Evolutionary conservation across 2,888 invertebrate species (phyloP), one percentile per base, ranked within the genome.

Genomic region (Tenthredo mesomela): DNA sequence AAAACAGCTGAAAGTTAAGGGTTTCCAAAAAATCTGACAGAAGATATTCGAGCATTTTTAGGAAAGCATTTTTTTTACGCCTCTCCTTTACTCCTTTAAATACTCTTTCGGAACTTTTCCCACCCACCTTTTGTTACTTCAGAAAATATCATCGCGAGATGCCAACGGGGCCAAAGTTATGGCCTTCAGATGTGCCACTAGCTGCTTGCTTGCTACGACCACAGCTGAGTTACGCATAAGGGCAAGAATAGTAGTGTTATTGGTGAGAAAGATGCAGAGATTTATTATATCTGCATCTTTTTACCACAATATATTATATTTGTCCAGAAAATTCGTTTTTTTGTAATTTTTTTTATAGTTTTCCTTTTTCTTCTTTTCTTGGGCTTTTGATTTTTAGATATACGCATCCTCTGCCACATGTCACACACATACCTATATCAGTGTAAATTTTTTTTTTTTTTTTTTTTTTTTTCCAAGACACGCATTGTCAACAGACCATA

Each of bases 41-140:
- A 9, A 73, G 21, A 40, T 43, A 71, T 67, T 33, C 25, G 10
- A n/a, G 25, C 0, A 0, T 73, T 43, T 43, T 43, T 18, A 43
- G 73, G 40, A 43, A 43, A 21, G 21, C 40, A n/a, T 33, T 67
- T 67, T 67, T 67, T 67, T 18, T 10, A 10, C 12, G 29, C 15
- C 10, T 5, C 15, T 67, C 2, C 33, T 33, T 33, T 67, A 1
- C 29, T 29, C 29, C 29, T n/a, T n/a, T 29, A 29, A 29, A 29
- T 29, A 29, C 75, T 80, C 84, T 73, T 67, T 82, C 40, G 54
- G 54, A 75, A 67, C 12, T 43, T 73, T 43, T 77, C 54, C 86
- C 85, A 86, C 85, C 67, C 82, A 77, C 73, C 84, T 86, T 84
- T 87, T 89, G 86, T 89, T 88, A 88, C 87, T 85, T 65, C 40